Evolutionary conservation across 2,888 invertebrate species (phyloP).

Genomic region (Ennomos quercinarius): DNA sequence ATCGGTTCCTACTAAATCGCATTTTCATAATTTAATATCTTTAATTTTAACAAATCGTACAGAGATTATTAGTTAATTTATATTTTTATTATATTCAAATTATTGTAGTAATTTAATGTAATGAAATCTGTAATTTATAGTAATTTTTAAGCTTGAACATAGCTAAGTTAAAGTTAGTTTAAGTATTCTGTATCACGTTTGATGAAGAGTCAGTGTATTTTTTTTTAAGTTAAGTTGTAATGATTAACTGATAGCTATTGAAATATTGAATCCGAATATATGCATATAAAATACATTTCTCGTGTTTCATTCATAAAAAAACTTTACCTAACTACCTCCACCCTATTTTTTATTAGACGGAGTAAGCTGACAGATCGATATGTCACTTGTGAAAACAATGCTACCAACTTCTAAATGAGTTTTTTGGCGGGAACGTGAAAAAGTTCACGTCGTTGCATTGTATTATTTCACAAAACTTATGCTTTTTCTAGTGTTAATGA

Average conservation of each 20-base stretch:
- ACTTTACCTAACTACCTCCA: too few species aligned
- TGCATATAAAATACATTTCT: conserved; percentile 77
- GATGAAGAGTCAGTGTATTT: conserved; percentile 79
- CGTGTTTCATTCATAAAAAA: conserved; percentile 57
- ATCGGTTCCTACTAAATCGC: conserved; percentile 37
- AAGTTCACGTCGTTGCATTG: too few species aligned
- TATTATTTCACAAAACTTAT: too few species aligned
- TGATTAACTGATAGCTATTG: conserved; percentile 81
- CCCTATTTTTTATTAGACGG: too few species aligned
- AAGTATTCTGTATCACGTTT: conserved; percentile 69
- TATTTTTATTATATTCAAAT: conserved; percentile 57
- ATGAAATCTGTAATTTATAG: conserved; percentile 82
- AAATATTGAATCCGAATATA: conserved; percentile 84
- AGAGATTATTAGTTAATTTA: conserved; percentile 74
- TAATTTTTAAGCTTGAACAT: conserved; percentile 79
- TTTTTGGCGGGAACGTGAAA: too few species aligned
- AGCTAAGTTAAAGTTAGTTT: conserved; percentile 69
- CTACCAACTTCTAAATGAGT: too few species aligned
- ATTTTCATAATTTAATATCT: conserved; percentile 35
- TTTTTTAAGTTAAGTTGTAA: conserved; percentile 81
- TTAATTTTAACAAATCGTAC: conserved; percentile 50
- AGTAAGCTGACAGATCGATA: too few species aligned
- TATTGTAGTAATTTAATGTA: conserved; percentile 69
- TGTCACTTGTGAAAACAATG: too few species aligned
- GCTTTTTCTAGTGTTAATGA: too few species aligned